Conservation (phyloP, 2,113 vertebrate species). For the Ochotona princeps region DNA sequence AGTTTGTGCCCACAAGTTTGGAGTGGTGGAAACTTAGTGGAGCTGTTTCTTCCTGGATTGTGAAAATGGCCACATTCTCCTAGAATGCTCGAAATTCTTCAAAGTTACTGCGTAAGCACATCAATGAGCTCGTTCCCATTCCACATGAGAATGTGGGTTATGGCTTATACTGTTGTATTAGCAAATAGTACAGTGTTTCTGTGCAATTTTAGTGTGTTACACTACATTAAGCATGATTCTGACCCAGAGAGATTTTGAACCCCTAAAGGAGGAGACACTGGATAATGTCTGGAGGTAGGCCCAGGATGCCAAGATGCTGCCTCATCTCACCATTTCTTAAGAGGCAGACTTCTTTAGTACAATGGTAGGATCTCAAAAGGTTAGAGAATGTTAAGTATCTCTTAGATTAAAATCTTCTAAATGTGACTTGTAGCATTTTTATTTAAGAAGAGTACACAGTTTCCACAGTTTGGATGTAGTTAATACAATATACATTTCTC, state of each 20-base stretch:
- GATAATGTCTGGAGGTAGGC: neutral
- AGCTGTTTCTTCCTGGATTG: constrained; percentile 39
- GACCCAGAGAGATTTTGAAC: neutral
- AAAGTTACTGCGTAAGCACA: neutral
- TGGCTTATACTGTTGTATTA: neutral
- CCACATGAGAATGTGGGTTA: constrained; percentile 12
- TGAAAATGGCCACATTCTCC: constrained; percentile 42
- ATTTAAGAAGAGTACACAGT: constrained; percentile 12
- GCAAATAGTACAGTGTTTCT: neutral
- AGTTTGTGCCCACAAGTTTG: neutral
- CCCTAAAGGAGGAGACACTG: too few species aligned
- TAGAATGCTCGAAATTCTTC: constrained; percentile 19
- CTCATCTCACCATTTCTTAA: too few species aligned
- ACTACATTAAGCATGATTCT: constrained; percentile 30
- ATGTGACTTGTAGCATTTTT: neutral
- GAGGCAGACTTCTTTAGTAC: neutral
- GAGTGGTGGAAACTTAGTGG: constrained; percentile 3
- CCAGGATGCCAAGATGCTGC: neutral
- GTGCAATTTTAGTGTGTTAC: constrained; percentile 1
- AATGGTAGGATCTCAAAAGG: neutral
- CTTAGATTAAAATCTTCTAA: constrained; percentile 27
- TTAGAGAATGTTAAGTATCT: constrained; percentile 9
- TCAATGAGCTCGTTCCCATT: constrained; percentile 29
- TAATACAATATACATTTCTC: constrained; percentile 14
- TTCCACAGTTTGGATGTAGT: constrained; percentile 37